Conservation (phyloP, 2,113 vertebrate species). For the Romanogobio albipinnatus region DNA sequence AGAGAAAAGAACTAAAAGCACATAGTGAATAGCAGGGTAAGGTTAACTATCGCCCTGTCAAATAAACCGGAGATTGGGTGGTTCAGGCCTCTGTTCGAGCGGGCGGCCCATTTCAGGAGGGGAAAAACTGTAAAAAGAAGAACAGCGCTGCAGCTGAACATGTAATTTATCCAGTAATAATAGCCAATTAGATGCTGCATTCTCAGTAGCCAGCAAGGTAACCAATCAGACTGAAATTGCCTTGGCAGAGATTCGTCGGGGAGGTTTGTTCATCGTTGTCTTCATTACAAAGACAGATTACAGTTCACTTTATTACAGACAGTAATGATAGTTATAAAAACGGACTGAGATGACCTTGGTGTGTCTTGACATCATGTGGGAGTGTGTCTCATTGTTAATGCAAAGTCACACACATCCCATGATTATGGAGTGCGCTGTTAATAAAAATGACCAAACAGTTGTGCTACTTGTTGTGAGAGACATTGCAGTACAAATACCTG, state of each 20-base stretch:
- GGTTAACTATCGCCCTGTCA: conserved; percentile 46
- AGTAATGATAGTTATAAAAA: conserved; percentile 35
- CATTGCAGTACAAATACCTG: not conserved
- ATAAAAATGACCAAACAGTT: not conserved
- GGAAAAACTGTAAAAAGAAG: conserved; percentile 25
- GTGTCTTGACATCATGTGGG: not conserved
- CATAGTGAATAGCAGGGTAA: conserved; percentile 45
- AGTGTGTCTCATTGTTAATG: conserved; percentile 8
- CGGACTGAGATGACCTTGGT: conserved; percentile 18
- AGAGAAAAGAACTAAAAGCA: conserved; percentile 29
- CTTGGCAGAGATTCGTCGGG: not conserved
- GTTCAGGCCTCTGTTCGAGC: conserved; percentile 20
- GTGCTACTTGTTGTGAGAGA: not conserved
- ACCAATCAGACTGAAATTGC: conserved; percentile 39
- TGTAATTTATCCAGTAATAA: conserved; percentile 47
- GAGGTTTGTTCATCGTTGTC: not conserved
- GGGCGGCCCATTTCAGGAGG: conserved; percentile 23
- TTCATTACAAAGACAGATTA: conserved; percentile 38
- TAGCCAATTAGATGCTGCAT: conserved; percentile 41
- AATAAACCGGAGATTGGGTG: conserved; percentile 35
- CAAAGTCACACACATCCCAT: conserved; percentile 25
- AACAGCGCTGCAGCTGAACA: conserved; percentile 4
- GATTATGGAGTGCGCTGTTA: not conserved
- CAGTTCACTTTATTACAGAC: conserved; percentile 21
- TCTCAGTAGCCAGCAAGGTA: conserved; percentile 27